Percentiles rank a stretch among this genome's conserved stretches.
These are phyloP conservation scores for Pocillopora grandis DNA, from an alignment of 92 coral and sea anemone genomes.

Conservation along the genomic window DNA sequence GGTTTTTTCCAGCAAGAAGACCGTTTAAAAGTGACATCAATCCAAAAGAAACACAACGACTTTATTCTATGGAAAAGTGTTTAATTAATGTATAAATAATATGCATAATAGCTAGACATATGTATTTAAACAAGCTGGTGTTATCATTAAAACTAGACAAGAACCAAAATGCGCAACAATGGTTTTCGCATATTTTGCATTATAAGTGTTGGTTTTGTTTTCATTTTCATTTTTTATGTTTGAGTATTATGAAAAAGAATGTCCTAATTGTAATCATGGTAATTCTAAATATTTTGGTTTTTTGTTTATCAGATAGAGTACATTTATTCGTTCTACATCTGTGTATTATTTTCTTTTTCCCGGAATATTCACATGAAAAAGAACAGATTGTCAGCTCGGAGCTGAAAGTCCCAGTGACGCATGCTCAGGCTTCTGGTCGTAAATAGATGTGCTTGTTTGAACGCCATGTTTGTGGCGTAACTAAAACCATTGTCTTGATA, in stretches of 20 bases:
- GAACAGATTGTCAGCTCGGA: too few relatives aligned
- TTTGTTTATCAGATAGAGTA: background rate
- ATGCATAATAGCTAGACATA: background rate
- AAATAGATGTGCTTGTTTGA: too few relatives aligned
- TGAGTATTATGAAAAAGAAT: background rate
- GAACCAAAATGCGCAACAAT: background rate
- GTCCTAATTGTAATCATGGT: background rate
- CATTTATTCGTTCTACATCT: too few relatives aligned
- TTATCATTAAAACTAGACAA: conserved; percentile 8
- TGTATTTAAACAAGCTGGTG: conserved; percentile 3
- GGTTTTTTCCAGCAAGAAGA: background rate
- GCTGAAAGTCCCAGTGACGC: too few relatives aligned
- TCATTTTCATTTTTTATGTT: background rate
- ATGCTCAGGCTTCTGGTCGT: too few relatives aligned
- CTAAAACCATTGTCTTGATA: too few relatives aligned
- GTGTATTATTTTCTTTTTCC: too few relatives aligned
- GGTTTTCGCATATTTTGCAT: conserved; percentile 2
- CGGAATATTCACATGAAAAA: too few relatives aligned
- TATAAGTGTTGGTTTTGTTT: conserved; percentile 10
- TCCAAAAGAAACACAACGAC: background rate
- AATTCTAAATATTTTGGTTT: background rate
- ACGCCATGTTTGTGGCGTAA: too few relatives aligned
- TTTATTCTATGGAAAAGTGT: background rate
- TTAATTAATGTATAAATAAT: background rate
- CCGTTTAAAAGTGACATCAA: background rate